Evolutionary conservation across 2,113 vertebrate species (phyloP).

Genomic region (Anolis carolinensis): DNA sequence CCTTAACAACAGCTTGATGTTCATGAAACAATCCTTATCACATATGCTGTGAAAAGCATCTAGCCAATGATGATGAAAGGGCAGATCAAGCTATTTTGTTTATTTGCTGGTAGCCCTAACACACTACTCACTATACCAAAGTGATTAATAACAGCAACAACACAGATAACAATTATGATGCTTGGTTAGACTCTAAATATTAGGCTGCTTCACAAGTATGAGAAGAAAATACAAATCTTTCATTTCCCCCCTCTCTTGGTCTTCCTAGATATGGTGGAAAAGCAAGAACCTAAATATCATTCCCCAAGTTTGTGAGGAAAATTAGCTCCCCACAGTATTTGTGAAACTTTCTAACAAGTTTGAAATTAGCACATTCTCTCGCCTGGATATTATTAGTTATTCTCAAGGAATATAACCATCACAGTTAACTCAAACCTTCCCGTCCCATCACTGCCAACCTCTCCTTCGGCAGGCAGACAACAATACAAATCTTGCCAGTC

Average conservation of each 20-base stretch:
- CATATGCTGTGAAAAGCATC: background rate
- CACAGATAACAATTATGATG: background rate
- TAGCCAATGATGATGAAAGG: background rate
- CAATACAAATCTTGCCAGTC: background rate
- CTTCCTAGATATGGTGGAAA: background rate
- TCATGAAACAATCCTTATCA: background rate
- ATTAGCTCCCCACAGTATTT: background rate
- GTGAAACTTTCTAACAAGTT: slow-evolving; percentile 8
- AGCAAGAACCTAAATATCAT: background rate
- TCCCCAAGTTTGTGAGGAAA: background rate
- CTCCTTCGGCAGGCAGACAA: background rate
- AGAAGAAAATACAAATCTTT: background rate
- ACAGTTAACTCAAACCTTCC: background rate
- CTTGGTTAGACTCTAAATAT: background rate
- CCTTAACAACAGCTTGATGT: background rate
- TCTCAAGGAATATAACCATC: background rate
- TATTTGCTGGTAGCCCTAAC: background rate
- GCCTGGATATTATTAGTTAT: slow-evolving; percentile 7
- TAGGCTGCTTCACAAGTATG: background rate
- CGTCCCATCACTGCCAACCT: too few relatives aligned
- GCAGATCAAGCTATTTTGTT: background rate
- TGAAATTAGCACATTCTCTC: slow-evolving; percentile 22
- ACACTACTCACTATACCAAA: background rate
- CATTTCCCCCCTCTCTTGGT: background rate
- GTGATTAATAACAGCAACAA: too few relatives aligned